Conservation (phyloP, 2,888 invertebrate species). For the Trichogramma dendrolimi region DNA sequence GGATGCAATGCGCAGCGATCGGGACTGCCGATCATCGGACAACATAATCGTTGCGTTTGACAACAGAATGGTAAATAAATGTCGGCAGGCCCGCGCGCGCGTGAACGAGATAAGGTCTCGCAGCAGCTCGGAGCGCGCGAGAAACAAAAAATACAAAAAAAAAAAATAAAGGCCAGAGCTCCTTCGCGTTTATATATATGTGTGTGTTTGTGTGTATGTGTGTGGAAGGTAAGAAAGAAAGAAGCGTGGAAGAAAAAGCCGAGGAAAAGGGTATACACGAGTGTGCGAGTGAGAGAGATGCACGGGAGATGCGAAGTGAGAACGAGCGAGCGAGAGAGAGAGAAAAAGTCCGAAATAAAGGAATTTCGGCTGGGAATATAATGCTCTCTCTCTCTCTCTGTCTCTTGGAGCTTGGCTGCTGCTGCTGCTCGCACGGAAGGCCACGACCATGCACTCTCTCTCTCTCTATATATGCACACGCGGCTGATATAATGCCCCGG, state of each 20-base stretch:
- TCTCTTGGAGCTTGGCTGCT: no score
- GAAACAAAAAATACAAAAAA: no score
- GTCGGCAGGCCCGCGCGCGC: conserved; percentile 22
- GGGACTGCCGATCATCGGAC: conserved; percentile 25
- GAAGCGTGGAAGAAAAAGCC: conserved; percentile 25
- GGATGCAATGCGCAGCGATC: neutral
- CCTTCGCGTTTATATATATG: no score
- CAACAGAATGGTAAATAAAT: conserved; percentile 29
- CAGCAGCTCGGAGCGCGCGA: no score
- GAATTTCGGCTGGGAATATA: neutral
- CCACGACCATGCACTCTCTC: no score
- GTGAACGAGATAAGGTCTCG: neutral
- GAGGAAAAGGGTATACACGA: conserved; percentile 23
- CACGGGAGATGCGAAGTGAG: conserved; percentile 18
- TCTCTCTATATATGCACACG: no score
- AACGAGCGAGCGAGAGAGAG: conserved; percentile 16
- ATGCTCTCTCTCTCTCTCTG: no score
- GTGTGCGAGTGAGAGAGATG: conserved; percentile 20
- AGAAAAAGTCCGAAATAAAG: conserved; percentile 18
- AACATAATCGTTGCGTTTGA: conserved; percentile 28
- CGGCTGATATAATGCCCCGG: no score
- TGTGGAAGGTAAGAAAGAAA: neutral
- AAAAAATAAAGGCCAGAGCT: no score
- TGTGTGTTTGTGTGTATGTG: no score
- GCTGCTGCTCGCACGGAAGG: no score